Conservation (phyloP, 2,797 vertebrate species). For the Phoeniculus purpureus region DNA sequence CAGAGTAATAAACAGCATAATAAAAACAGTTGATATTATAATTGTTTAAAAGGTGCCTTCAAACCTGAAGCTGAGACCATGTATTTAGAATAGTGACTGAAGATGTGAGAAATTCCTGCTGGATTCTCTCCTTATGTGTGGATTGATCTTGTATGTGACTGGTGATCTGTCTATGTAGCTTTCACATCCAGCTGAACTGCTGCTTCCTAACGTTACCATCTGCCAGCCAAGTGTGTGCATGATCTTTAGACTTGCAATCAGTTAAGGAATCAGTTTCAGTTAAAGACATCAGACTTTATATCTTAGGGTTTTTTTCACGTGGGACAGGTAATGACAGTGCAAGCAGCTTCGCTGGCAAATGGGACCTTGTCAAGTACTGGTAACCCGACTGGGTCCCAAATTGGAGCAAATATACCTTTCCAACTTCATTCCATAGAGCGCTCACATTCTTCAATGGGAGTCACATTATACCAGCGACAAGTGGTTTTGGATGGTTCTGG, state of each 20-base stretch:
- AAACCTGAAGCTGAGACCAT: background rate
- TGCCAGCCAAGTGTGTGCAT: background rate
- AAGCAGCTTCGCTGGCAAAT: background rate
- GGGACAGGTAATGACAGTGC: background rate
- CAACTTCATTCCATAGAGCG: background rate
- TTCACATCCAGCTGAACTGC: background rate
- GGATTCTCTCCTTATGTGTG: background rate
- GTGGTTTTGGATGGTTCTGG: background rate
- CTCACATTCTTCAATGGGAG: background rate
- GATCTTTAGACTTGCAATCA: background rate
- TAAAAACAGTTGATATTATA: background rate
- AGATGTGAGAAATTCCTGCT: background rate
- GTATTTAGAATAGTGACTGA: background rate
- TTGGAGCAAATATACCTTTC: background rate
- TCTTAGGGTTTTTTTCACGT: background rate
- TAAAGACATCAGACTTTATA: background rate
- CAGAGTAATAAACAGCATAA: background rate
- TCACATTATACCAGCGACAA: background rate
- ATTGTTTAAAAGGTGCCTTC: conserved; percentile 37
- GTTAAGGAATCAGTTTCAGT: background rate
- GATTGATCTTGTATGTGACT: background rate
- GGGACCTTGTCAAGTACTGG: background rate
- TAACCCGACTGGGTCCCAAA: background rate
- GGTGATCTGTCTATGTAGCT: background rate
- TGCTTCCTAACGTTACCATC: background rate